These are phyloP conservation scores for Bombus fervidus DNA, from an alignment of 1,140 invertebrate species.

Conservation along the genomic window DNA sequence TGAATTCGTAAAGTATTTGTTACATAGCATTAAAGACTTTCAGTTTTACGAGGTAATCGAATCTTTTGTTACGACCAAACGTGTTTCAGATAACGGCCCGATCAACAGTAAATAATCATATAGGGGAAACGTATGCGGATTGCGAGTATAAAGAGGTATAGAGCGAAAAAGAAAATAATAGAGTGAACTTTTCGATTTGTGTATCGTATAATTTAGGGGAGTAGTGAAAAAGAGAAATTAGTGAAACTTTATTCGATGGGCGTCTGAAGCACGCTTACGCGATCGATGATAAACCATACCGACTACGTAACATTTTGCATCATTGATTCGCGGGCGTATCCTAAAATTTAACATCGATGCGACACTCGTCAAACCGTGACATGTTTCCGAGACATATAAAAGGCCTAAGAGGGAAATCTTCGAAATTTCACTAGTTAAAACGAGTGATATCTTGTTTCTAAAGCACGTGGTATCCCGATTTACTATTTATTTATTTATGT, in stretches of 20 bases:
- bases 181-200: neutral
- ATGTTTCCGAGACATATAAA: constrained; percentile 28
- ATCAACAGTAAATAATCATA: constrained; percentile 28
- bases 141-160: neutral
- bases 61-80: constrained; percentile 45
- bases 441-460: constrained; percentile 34
- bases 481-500: constrained; percentile 70
- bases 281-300: constrained; percentile 5
- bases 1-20: constrained; percentile 22
- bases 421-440: constrained; percentile 47
- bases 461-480: constrained; percentile 45
- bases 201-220: neutral
- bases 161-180: neutral
- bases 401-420: constrained; percentile 54
- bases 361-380: neutral
- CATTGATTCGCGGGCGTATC: constrained; percentile 5
- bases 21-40: constrained; percentile 27
- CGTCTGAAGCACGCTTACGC: neutral
- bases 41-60: constrained; percentile 10
- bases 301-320: constrained; percentile 16
- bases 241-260: constrained; percentile 8
- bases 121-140: constrained; percentile 12
- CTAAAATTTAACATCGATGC: constrained; percentile 12
- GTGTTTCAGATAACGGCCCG: constrained; percentile 33
- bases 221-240: neutral